Evolutionary conservation across 2,888 invertebrate genomes (phyloP).

Genomic region (Lasioglossum lativentre): DNA sequence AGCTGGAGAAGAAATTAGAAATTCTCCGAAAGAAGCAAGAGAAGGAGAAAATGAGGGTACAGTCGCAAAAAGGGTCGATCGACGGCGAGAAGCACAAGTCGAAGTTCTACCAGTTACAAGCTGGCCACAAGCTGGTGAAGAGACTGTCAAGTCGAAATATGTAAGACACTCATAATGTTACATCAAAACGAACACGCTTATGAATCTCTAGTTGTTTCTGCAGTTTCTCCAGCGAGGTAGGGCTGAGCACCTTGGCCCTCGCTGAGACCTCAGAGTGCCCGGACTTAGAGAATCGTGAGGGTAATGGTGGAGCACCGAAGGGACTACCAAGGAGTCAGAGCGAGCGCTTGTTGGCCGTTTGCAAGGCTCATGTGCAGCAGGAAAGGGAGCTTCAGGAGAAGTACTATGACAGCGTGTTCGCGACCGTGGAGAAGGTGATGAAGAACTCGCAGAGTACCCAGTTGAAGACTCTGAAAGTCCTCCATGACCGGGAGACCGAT

Average conservation of each 20-base stretch:
- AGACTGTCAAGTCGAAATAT: slow-evolving; percentile 92
- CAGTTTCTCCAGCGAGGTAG: slow-evolving; percentile 80
- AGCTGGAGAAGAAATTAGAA: slow-evolving; percentile 95
- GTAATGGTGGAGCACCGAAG: slow-evolving; percentile 85
- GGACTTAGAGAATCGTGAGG: slow-evolving; percentile 82
- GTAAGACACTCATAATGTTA: slow-evolving; percentile 85
- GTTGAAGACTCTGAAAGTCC: slow-evolving; percentile 90
- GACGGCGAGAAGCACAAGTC: slow-evolving; percentile 88
- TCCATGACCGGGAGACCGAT: slow-evolving; percentile 90
- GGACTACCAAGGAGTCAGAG: slow-evolving; percentile 88
- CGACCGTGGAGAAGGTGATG: slow-evolving; percentile 92
- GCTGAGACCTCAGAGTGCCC: slow-evolving; percentile 85
- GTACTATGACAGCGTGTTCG: slow-evolving; percentile 92
- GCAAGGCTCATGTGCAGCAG: slow-evolving; percentile 89
- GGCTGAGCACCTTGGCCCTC: slow-evolving; percentile 73
- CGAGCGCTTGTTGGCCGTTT: slow-evolving; percentile 87
- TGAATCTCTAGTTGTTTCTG: slow-evolving; percentile 27
- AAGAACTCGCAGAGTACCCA: slow-evolving; percentile 92
- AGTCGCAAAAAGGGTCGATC: slow-evolving; percentile 86
- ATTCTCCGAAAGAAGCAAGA: slow-evolving; percentile 92
- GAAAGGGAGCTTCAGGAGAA: slow-evolving; percentile 93
- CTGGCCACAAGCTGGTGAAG: slow-evolving; percentile 91
- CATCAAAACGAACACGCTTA: not conserved
- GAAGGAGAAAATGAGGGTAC: slow-evolving; percentile 87
- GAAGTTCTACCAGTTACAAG: slow-evolving; percentile 87